A percentile compares a stretch with the other conserved stretches of the same genome.
phyloP scores from a whole-genome alignment of 2,113 vertebrate genomes.

The Pachypanchax playfairii region DNA sequence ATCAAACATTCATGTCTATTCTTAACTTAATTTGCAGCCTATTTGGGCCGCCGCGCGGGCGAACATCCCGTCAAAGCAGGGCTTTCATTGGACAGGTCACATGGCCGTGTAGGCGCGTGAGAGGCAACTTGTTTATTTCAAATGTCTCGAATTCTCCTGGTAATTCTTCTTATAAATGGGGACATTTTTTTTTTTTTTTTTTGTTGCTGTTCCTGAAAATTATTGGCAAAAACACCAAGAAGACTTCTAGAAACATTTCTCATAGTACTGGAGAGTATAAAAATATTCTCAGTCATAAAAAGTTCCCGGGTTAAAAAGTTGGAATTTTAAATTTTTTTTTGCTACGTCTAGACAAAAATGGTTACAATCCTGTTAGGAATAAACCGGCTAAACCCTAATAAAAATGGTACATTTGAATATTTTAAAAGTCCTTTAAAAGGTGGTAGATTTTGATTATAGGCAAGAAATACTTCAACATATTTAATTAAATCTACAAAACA shows the following conservation, averaged over 20 bases:
- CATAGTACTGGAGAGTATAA: background rate
- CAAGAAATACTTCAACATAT: slow-evolving; percentile 42
- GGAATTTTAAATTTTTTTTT: too few species aligned
- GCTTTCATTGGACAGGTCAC: slow-evolving; percentile 51
- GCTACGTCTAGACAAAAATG: too few species aligned
- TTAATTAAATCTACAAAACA: slow-evolving; percentile 18
- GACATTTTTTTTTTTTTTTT: slow-evolving; percentile 23
- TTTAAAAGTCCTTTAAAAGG: too few species aligned
- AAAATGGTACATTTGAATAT: too few species aligned
- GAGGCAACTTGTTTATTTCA: slow-evolving; percentile 22
- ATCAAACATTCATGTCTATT: slow-evolving; percentile 65
- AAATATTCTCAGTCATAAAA: background rate
- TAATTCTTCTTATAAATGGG: slow-evolving; percentile 29
- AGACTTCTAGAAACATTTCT: background rate
- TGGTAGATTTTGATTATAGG: slow-evolving; percentile 32
- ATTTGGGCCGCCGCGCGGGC: slow-evolving; percentile 48
- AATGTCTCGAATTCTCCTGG: slow-evolving; percentile 46
- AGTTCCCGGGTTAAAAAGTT: slow-evolving; percentile 5
- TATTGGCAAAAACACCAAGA: background rate
- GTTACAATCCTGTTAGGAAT: background rate
- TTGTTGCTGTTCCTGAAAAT: slow-evolving; percentile 7
- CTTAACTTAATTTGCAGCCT: slow-evolving; percentile 56
- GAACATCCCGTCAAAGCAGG: slow-evolving; percentile 62
- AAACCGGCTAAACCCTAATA: too few species aligned
- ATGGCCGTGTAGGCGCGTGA: slow-evolving; percentile 53